Evolutionary conservation across 1,140 invertebrate genomes (phyloP).

Genomic region (Drosophila orosa): DNA sequence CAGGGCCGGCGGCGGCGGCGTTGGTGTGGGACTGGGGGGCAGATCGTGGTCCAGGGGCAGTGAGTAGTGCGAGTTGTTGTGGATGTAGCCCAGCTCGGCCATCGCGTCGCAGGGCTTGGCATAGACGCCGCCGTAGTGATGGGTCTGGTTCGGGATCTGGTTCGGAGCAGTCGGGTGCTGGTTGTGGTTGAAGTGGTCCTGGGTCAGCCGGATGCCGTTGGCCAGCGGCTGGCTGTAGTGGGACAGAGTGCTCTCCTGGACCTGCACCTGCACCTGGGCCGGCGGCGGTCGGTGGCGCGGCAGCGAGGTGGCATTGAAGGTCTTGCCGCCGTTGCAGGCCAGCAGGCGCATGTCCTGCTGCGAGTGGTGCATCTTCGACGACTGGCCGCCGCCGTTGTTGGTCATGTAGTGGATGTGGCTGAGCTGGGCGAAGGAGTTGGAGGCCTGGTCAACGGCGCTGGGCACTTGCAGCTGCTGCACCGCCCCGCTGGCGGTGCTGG

Average conservation of each 20-base stretch:
- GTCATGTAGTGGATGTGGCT: slow-evolving; percentile 84
- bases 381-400: slow-evolving; percentile 51
- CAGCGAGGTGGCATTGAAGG: slow-evolving; percentile 56
- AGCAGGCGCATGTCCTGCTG: slow-evolving; percentile 77
- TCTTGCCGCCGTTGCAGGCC: slow-evolving; percentile 59
- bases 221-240: slow-evolving; percentile 80
- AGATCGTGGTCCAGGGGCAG: slow-evolving; percentile 77
- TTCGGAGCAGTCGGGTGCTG: slow-evolving; percentile 5
- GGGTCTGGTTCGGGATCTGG: slow-evolving; percentile 7
- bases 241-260: slow-evolving; percentile 67
- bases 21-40: slow-evolving; percentile 67
- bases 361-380: slow-evolving; percentile 57
- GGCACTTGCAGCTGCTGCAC: slow-evolving; percentile 80
- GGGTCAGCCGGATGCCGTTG: slow-evolving; percentile 74
- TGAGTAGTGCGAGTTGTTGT: slow-evolving; percentile 81
- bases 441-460: slow-evolving; percentile 65
- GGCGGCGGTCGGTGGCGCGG: slow-evolving; percentile 28
- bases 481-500: slow-evolving; percentile 29
- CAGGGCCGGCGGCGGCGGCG: slow-evolving; percentile 76
- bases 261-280: slow-evolving; percentile 29
- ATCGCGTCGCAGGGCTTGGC: slow-evolving; percentile 74
- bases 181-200: slow-evolving; percentile 82
- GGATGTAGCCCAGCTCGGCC: slow-evolving; percentile 71
- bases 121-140: slow-evolving; percentile 70
- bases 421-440: slow-evolving; percentile 81